Percentiles rank a stretch among this genome's conserved stretches.
Conservation (phyloP, 2,888 invertebrate genomes). For the Eustalomyia histrio region DNA sequence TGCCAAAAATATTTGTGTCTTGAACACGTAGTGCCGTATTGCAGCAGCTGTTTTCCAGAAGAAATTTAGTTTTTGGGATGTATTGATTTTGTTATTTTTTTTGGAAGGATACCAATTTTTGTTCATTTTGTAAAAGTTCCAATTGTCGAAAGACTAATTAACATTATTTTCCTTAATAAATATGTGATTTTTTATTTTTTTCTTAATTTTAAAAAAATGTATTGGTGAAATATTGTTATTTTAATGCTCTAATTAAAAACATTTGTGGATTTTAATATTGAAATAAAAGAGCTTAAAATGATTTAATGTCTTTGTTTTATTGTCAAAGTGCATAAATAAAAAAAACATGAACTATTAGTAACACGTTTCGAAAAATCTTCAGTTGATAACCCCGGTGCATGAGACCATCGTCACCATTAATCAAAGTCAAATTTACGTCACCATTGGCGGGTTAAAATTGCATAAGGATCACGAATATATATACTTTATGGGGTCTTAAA, state of each 20-base stretch:
- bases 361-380: slow-evolving; percentile 40
- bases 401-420: no score
- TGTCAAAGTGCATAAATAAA: slow-evolving; percentile 26
- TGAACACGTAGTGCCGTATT: slow-evolving; percentile 26
- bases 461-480: no score
- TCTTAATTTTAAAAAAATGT: slow-evolving; percentile 31
- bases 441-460: no score
- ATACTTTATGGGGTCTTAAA: no score
- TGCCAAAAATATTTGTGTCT: slow-evolving; percentile 11
- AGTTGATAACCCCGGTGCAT: no score
- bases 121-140: slow-evolving; percentile 8
- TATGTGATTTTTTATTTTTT: slow-evolving; percentile 29
- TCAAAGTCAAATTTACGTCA: no score
- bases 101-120: slow-evolving; percentile 3
- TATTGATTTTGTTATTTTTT: neutral
- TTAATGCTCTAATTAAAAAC: slow-evolving; percentile 10
- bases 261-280: no score
- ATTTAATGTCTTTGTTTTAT: slow-evolving; percentile 26
- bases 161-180: slow-evolving; percentile 38
- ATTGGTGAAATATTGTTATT: slow-evolving; percentile 6
- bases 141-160: slow-evolving; percentile 6
- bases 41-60: neutral
- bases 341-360: slow-evolving; percentile 20
- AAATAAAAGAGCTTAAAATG: slow-evolving; percentile 25
- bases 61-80: no score